Conservation (phyloP, 2,113 vertebrate species). For the Heterotis niloticus region DNA sequence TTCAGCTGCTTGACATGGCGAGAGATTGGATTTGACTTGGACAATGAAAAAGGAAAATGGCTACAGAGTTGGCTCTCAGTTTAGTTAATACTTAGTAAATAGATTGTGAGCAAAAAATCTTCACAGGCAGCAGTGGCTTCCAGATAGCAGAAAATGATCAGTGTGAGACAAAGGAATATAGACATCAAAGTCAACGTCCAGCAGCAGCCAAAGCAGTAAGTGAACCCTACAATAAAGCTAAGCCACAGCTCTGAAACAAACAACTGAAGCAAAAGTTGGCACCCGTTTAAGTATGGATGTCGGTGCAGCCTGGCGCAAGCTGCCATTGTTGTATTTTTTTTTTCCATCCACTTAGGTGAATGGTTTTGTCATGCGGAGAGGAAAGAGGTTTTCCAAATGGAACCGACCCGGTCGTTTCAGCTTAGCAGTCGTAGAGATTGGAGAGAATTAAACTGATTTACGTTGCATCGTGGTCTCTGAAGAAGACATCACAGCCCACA, state of each 20-base stretch:
- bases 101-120: conserved; percentile 3
- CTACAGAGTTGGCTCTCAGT: neutral
- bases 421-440: neutral
- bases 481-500: conserved; percentile 2
- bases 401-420: neutral
- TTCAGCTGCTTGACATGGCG: neutral
- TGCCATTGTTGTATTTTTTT: neutral
- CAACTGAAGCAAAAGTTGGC: neutral
- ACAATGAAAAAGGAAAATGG: neutral
- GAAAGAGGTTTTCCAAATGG: neutral
- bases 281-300: neutral
- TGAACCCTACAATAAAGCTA: neutral
- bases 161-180: conserved; percentile 21
- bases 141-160: neutral
- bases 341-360: neutral
- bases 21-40: neutral
- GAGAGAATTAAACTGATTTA: conserved; percentile 19
- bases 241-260: conserved; percentile 8
- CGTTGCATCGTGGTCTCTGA: neutral
- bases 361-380: neutral
- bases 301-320: neutral
- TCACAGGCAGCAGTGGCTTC: neutral
- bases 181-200: conserved; percentile 12
- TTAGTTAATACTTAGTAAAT: conserved; percentile 5
- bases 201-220: neutral